These are phyloP conservation scores for Sinopyrophorus schimmeli DNA, from an alignment of 2,888 invertebrate species.

Conservation along the genomic window DNA sequence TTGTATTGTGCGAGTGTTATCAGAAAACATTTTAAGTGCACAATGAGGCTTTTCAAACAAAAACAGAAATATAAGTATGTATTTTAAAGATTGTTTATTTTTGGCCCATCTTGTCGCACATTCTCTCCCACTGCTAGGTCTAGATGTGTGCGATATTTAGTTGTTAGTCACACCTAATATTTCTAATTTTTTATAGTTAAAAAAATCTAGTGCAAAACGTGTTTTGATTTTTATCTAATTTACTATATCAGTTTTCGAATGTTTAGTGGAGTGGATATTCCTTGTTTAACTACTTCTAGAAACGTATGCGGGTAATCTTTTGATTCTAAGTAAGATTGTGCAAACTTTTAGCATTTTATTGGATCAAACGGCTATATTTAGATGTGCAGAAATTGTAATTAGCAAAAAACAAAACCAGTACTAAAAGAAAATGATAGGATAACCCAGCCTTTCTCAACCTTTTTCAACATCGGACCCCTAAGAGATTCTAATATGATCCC, in stretches of 20 bases:
- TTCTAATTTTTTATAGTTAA: conserved; percentile 14
- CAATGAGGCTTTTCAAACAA: conserved; percentile 24
- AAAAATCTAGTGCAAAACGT: conserved; percentile 1
- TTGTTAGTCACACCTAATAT: conserved; percentile 16
- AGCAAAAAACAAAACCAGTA: too few species aligned
- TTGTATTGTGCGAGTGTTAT: neutral
- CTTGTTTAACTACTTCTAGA: conserved; percentile 2
- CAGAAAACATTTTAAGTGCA: neutral
- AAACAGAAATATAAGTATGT: conserved; percentile 39
- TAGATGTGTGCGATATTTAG: conserved; percentile 14
- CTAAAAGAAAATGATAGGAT: too few species aligned
- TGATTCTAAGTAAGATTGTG: too few species aligned
- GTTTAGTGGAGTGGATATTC: conserved; percentile 15
- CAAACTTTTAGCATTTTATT: too few species aligned
- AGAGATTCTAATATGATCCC: too few species aligned
- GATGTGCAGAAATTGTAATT: too few species aligned
- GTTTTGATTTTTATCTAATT: conserved; percentile 2
- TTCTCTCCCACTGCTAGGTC: conserved; percentile 15
- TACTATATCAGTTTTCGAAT: neutral
- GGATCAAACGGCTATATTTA: too few species aligned
- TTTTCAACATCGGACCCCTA: too few species aligned
- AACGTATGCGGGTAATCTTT: too few species aligned
- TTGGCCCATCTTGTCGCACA: conserved; percentile 32
- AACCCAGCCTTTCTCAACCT: too few species aligned
- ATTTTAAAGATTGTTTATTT: conserved; percentile 36